A percentile compares a stretch with the other conserved stretches of the same genome.
These are phyloP conservation scores for Lepus timidus DNA, from an alignment of 2,113 vertebrate genomes.

Conservation along the genomic window DNA sequence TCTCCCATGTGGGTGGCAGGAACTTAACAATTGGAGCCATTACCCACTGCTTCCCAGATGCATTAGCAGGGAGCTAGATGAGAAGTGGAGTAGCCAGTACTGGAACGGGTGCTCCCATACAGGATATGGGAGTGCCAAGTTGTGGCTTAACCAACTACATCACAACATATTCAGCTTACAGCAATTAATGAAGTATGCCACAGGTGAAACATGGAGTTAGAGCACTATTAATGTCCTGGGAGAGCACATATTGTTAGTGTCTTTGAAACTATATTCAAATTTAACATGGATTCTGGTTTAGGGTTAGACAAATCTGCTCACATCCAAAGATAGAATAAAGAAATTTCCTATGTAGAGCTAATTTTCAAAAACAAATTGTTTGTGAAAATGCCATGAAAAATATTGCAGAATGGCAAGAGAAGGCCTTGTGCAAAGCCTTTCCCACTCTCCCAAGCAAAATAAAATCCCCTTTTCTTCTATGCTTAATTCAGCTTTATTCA, in stretches of 20 bases:
- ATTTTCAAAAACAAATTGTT: slow-evolving; percentile 1
- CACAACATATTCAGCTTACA: neutral
- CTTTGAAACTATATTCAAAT: neutral
- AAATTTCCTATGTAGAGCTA: neutral
- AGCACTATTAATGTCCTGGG: neutral
- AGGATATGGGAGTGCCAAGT: no score
- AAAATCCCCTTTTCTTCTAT: slow-evolving; percentile 8
- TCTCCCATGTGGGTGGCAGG: no score
- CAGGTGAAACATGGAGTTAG: neutral
- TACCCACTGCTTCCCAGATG: no score
- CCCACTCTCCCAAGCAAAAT: slow-evolving; percentile 34
- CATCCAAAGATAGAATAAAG: neutral
- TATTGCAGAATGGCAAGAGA: slow-evolving; percentile 21
- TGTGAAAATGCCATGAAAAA: slow-evolving; percentile 3
- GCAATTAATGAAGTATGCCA: neutral
- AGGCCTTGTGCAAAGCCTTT: neutral
- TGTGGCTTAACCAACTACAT: no score
- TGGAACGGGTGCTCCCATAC: no score
- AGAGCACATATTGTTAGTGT: neutral
- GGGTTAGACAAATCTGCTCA: slow-evolving; percentile 4
- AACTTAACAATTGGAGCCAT: no score
- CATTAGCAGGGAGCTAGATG: no score
- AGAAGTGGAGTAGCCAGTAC: no score
- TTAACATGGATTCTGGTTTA: neutral
- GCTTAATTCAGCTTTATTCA: neutral